Conservation (phyloP, 2,113 vertebrate genomes). For the Corythornis madagascariensis region DNA sequence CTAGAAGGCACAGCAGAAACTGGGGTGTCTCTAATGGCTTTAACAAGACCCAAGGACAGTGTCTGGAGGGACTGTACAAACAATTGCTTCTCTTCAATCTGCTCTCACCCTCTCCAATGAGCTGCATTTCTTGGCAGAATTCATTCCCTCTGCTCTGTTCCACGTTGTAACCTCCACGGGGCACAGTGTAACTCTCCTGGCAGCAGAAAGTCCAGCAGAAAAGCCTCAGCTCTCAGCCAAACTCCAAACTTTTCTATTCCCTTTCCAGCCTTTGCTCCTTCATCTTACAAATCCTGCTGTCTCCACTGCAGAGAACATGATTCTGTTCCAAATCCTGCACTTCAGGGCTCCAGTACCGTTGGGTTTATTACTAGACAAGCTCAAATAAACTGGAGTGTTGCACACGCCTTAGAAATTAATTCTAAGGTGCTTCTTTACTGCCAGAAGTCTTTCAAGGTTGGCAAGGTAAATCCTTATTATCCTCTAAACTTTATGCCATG, state of each 20-base stretch:
- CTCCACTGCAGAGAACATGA: neutral
- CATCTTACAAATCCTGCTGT: neutral
- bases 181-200: neutral
- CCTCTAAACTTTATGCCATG: neutral
- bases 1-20: neutral
- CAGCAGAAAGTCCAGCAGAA: neutral
- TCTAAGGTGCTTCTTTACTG: neutral
- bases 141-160: neutral
- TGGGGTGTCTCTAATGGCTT: neutral
- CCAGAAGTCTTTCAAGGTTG: neutral
- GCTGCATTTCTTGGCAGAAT: neutral
- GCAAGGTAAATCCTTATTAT: neutral
- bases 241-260: neutral
- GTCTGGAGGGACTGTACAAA: neutral
- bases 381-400: neutral
- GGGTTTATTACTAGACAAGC: neutral
- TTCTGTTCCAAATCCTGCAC: neutral
- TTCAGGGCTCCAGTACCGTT: neutral
- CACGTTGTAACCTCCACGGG: neutral
- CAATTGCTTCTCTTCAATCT: neutral
- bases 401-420: neutral
- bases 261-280: neutral
- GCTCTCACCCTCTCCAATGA: neutral
- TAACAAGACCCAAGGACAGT: neutral
- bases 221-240: neutral